Conservation (phyloP, 1,140 invertebrate genomes). For the Antheraea mylitta region DNA sequence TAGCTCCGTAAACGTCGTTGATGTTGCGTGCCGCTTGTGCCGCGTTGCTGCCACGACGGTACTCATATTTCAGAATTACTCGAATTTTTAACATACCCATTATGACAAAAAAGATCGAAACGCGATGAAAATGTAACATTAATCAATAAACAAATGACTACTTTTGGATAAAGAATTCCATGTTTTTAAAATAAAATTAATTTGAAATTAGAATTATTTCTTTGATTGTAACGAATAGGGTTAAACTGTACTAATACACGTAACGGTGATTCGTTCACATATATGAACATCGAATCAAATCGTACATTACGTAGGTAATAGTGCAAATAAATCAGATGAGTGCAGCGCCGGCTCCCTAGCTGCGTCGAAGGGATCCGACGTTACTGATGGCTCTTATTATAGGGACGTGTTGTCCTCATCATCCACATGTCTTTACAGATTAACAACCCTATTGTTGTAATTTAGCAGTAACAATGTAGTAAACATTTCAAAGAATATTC, state of each 20-base stretch:
- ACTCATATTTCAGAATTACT: no score
- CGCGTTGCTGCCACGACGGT: no score
- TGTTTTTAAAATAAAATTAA: no score
- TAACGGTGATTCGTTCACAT: not conserved
- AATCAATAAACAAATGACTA: no score
- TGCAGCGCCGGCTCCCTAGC: not conserved
- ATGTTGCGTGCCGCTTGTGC: no score
- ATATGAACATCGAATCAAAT: not conserved
- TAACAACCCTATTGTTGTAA: not conserved
- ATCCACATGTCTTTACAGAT: conserved; percentile 9
- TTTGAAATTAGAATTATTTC: no score
- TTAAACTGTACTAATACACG: not conserved
- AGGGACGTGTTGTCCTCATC: conserved; percentile 3
- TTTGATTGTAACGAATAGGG: not conserved
- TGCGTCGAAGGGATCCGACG: not conserved
- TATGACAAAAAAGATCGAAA: no score
- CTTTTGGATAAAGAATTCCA: no score
- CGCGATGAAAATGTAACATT: no score
- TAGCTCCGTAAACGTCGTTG: no score
- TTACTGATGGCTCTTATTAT: not conserved
- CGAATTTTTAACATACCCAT: no score
- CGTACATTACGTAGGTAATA: not conserved
- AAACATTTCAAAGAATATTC: no score
- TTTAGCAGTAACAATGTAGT: not conserved
- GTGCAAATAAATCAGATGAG: conserved; percentile 7